Conservation (phyloP, 2,888 invertebrate species). For the Arge pagana region DNA sequence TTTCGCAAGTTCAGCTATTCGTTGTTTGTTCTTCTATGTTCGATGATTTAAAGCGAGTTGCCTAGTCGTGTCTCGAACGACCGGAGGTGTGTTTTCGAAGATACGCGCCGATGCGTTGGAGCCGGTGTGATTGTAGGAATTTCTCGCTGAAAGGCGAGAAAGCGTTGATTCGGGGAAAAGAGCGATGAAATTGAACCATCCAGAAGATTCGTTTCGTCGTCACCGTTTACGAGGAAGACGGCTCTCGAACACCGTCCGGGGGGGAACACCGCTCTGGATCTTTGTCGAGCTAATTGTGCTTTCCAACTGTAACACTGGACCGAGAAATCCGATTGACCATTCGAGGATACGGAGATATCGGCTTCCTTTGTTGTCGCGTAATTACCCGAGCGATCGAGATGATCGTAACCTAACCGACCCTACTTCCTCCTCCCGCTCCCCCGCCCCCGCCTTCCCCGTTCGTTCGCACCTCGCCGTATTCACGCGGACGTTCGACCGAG, state of each 20-base stretch:
- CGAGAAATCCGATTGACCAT: slow-evolving; percentile 12
- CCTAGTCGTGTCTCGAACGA: no score
- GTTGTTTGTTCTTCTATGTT: no score
- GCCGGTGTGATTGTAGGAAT: no score
- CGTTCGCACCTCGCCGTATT: not conserved
- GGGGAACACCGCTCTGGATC: not conserved
- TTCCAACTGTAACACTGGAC: not conserved
- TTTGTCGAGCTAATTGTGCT: slow-evolving; percentile 16
- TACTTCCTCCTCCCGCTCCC: not conserved
- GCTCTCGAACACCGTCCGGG: not conserved
- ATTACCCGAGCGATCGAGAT: not conserved
- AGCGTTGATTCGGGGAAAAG: slow-evolving; percentile 9
- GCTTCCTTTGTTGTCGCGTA: slow-evolving; percentile 2
- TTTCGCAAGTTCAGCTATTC: no score
- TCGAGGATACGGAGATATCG: not conserved
- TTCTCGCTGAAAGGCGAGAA: not conserved
- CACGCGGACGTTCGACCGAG: no score
- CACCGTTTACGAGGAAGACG: not conserved
- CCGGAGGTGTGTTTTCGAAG: no score
- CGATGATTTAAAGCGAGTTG: no score
- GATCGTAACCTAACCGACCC: slow-evolving; percentile 2
- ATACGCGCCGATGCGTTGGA: no score
- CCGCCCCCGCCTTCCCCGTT: not conserved
- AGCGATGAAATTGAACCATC: not conserved
- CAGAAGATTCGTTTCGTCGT: not conserved